These are phyloP conservation scores for Conops quadrifasciatus DNA, from an alignment of 2,888 invertebrate species.

Conservation along the genomic window DNA sequence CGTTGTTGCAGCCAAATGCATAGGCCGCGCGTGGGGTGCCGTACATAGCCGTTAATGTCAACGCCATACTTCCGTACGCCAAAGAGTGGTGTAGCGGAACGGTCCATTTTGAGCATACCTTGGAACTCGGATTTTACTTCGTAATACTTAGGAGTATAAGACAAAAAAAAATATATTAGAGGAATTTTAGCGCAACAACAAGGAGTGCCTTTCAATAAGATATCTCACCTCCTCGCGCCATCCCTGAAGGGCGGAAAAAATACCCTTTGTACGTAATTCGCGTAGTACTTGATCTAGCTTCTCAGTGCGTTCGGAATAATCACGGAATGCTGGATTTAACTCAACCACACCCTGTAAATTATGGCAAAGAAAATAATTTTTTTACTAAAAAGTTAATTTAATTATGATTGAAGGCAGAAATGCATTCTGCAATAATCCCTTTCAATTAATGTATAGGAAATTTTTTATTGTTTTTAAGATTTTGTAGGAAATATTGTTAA, in stretches of 20 bases:
- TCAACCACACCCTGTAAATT: constrained; percentile 79
- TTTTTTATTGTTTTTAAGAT: neutral
- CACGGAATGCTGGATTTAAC: constrained; percentile 86
- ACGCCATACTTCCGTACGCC: constrained; percentile 94
- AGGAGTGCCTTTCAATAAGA: neutral
- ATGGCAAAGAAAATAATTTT: neutral
- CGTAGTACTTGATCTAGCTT: constrained; percentile 81
- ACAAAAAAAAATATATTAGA: neutral
- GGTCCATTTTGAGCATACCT: constrained; percentile 81
- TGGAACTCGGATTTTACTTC: constrained; percentile 80
- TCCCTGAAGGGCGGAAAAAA: constrained; percentile 83
- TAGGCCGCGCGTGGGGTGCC: constrained; percentile 83
- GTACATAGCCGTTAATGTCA: constrained; percentile 92
- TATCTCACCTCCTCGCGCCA: constrained; percentile 90
- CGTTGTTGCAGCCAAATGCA: constrained; percentile 91
- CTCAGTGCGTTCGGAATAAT: constrained; percentile 82
- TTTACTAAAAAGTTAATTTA: constrained; percentile 62
- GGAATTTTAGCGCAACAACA: neutral
- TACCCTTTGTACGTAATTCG: constrained; percentile 77
- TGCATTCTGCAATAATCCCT: too few relatives aligned
- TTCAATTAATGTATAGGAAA: too few relatives aligned
- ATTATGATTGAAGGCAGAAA: constrained; percentile 41
- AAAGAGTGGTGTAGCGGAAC: constrained; percentile 92
- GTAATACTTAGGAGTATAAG: constrained; percentile 72
- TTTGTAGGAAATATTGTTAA: neutral